Percentiles rank a stretch among this genome's conserved stretches.
These are phyloP conservation scores for Sorex fumeus DNA, from an alignment of 2,113 vertebrate genomes.

Conservation along the genomic window DNA sequence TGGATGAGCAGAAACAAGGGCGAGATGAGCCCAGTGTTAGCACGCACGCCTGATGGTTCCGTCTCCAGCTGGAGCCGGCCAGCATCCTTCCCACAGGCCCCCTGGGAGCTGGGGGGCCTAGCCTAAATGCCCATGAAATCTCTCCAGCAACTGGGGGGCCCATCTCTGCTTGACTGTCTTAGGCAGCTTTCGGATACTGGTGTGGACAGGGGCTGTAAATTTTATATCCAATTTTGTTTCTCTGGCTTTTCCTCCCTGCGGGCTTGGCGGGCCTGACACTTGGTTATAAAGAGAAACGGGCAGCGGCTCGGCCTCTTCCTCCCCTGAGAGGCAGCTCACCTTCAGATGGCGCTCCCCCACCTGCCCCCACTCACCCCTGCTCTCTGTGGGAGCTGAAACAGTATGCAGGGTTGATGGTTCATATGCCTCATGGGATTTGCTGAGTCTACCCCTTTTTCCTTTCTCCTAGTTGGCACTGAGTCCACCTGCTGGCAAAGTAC, in stretches of 20 bases:
- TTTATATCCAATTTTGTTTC: conserved; percentile 84
- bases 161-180: conserved; percentile 66
- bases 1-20: too few species aligned
- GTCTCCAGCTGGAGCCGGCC: background rate
- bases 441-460: background rate
- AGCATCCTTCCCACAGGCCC: background rate
- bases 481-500: background rate
- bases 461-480: background rate
- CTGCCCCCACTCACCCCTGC: background rate
- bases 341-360: too few species aligned
- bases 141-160: conserved; percentile 69
- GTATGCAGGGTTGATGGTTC: background rate
- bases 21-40: too few species aligned
- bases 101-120: conserved; percentile 4
- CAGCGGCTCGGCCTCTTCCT: background rate
- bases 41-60: too few species aligned
- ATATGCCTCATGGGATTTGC: background rate
- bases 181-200: conserved; percentile 80
- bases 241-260: conserved; percentile 72
- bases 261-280: conserved; percentile 45
- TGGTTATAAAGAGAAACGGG: conserved; percentile 46
- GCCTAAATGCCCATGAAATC: conserved; percentile 72
- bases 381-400: background rate
- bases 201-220: conserved; percentile 78
- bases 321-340: background rate